Percentiles rank a stretch among this genome's conserved stretches.
Conservation (phyloP, 2,797 vertebrate species). For the Enteromius trimaculatus region DNA sequence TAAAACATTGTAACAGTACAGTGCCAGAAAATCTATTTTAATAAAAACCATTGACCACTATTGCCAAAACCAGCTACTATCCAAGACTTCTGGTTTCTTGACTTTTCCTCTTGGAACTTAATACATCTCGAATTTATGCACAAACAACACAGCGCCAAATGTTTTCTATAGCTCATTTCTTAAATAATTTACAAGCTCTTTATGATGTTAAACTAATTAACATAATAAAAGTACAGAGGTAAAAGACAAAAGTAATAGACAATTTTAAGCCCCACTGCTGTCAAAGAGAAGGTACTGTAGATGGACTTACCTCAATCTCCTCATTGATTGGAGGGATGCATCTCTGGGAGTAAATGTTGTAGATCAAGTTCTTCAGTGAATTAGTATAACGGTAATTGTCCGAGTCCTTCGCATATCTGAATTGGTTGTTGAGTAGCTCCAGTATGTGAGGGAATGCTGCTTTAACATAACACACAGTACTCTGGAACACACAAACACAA, state of each 20-base stretch:
- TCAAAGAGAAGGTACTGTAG: not conserved
- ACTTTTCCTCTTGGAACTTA: not conserved
- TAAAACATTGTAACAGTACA: not conserved
- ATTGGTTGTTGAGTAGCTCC: conserved; percentile 69
- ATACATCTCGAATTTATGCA: not conserved
- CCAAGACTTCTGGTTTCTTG: not conserved
- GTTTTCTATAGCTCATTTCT: not conserved
- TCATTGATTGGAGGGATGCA: conserved; percentile 70
- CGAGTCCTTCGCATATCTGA: conserved; percentile 66
- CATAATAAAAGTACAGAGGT: not conserved
- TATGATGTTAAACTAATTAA: not conserved
- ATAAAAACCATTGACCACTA: not conserved
- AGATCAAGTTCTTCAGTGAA: conserved; percentile 63
- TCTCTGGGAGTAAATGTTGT: conserved; percentile 69
- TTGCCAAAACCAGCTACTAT: not conserved
- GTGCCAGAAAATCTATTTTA: not conserved
- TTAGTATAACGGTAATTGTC: conserved; percentile 69
- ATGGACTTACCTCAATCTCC: conserved; percentile 67
- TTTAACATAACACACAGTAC: conserved; percentile 72
- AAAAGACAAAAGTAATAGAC: not conserved
- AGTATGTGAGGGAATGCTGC: conserved; percentile 70
- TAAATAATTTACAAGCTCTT: not conserved
- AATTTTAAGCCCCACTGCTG: not conserved
- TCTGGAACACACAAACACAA: conserved; percentile 60
- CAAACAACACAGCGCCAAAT: too few relatives aligned